A percentile compares a stretch with the other conserved stretches of the same genome.
phyloP scores from a whole-genome alignment of 2,797 vertebrate species.

The Pseudopleuronectes americanus region DNA sequence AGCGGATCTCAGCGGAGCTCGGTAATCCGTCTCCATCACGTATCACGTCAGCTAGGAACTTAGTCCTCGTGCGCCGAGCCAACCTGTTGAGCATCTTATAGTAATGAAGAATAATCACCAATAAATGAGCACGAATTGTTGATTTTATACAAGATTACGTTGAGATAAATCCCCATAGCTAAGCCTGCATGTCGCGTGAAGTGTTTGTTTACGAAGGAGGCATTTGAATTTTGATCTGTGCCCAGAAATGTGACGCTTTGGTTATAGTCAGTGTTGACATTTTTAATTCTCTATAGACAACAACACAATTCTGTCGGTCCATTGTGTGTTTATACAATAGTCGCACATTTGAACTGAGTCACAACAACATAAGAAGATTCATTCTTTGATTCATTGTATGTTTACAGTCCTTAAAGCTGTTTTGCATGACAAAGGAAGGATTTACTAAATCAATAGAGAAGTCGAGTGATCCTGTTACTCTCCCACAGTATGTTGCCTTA shows the following conservation, averaged over 20 bases:
- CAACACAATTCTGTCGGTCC: neutral
- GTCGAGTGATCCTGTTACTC: too few relatives aligned
- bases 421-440: too few relatives aligned
- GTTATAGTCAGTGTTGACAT: neutral
- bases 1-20: conserved; percentile 52
- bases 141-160: conserved; percentile 48
- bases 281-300: neutral
- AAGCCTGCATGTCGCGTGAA: conserved; percentile 28
- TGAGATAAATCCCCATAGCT: conserved; percentile 50
- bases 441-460: too few relatives aligned
- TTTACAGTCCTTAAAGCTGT: neutral
- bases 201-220: conserved; percentile 37
- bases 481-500: too few relatives aligned
- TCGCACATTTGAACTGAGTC: neutral
- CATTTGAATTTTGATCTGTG: conserved; percentile 36
- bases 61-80: conserved; percentile 37
- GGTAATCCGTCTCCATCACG: conserved; percentile 77
- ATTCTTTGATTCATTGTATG: conserved; percentile 7
- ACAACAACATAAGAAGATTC: neutral
- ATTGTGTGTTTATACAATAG: neutral
- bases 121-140: conserved; percentile 49
- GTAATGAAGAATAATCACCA: conserved; percentile 57
- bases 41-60: conserved; percentile 57
- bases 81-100: conserved; percentile 61
- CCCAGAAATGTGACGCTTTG: conserved; percentile 19